Base-by-base conservation (phyloP, 2,888 invertebrate genomes). In the Herminia tarsipennalis region DNA sequence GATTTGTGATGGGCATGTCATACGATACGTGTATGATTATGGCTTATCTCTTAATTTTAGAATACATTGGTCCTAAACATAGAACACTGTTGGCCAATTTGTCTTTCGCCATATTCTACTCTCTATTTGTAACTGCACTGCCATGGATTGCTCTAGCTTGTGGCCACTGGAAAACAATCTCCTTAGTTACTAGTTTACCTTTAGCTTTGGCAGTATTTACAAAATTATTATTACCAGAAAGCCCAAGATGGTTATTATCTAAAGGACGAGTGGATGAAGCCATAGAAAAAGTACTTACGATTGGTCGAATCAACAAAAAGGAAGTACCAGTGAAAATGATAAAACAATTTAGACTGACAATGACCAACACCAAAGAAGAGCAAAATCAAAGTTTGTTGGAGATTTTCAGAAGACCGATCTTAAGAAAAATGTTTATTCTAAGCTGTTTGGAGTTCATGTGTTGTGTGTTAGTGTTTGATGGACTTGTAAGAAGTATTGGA, bases 21-120 rank as follows among this genome's bases (percentile, higher is more conserved):
- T 83, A 81, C 37, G 85, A 85, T 33, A 84, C 81, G 34, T 79
- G 79, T 24, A 78, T 82, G 75, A 73, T 78, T 46, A 81, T 84
- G 78, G 68, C 73, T 1, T 86, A 82, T 46, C 68, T 84, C 1
- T 53, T 84, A 1, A 69, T 83, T 9, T 59, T 86, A 25, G 85
- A 86, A 64, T 85, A 83, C 34, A 70, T 79, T 2, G 78, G 80
- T 6, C 85, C 85, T 22, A 82, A 72, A 33, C 82, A 86, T 43
- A 80, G 82, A 56, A 76, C 81, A 9, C 28, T 83, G 3, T 51
- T 84, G 28, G 67, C 82, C 2, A 83, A 82, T 45, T 41, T 75
- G 45, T 66, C 84, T 3, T 81, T 84, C 47, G 78, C 76, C 44
- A 29, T 76, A 33, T 86, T 84, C 61, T 86, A 83, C 43, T 66